Conservation (phyloP, 2,888 invertebrate genomes). For the Mythimna impura region DNA sequence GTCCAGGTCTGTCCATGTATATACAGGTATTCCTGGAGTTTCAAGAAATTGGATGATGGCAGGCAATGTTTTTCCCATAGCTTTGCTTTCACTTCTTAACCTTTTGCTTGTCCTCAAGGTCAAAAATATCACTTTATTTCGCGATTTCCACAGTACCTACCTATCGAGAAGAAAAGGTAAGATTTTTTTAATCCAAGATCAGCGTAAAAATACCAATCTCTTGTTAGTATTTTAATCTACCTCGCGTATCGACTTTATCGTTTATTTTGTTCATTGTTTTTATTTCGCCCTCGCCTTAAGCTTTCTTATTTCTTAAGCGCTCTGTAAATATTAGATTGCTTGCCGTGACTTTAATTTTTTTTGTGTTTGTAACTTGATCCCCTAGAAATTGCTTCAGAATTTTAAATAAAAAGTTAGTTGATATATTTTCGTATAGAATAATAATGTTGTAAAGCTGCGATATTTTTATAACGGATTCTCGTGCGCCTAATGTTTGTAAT, state of each 20-base stretch:
- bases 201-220: slow-evolving; percentile 14
- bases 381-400: slow-evolving; percentile 32
- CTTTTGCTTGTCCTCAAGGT: not conserved
- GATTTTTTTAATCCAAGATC: slow-evolving; percentile 10
- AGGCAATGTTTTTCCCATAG: too few species aligned
- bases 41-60: too few species aligned
- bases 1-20: too few species aligned
- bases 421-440: slow-evolving; percentile 19
- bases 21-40: too few species aligned
- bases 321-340: slow-evolving; percentile 47
- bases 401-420: slow-evolving; percentile 25
- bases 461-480: not conserved
- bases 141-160: not conserved
- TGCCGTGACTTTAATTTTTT: slow-evolving; percentile 34
- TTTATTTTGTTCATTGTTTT: slow-evolving; percentile 44
- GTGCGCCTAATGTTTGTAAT: not conserved
- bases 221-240: slow-evolving; percentile 32
- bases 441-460: slow-evolving; percentile 18
- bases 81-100: too few species aligned
- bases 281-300: slow-evolving; percentile 32
- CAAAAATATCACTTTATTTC: not conserved
- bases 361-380: slow-evolving; percentile 33
- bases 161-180: not conserved
- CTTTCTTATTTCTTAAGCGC: slow-evolving; percentile 49
- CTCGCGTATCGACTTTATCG: slow-evolving; percentile 16